These are phyloP conservation scores for Nomada flava DNA, from an alignment of 2,888 invertebrate genomes.

Conservation along the genomic window DNA sequence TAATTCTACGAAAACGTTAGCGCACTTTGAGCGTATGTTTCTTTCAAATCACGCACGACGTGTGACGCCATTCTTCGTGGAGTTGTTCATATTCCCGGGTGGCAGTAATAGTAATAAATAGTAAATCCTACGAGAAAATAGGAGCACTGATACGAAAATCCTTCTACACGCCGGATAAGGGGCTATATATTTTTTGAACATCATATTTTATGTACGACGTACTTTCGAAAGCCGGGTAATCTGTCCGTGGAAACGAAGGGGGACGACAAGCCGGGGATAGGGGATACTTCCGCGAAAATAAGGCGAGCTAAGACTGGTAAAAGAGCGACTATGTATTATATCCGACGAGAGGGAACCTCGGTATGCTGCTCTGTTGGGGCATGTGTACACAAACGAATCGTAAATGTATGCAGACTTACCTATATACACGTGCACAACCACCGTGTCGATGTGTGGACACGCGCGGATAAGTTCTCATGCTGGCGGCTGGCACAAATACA, in stretches of 20 bases:
- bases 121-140: slow-evolving; percentile 52
- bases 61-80: slow-evolving; percentile 2
- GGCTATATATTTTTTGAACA: slow-evolving; percentile 56
- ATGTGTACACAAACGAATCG: slow-evolving; percentile 40
- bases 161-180: slow-evolving; percentile 34
- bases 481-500: slow-evolving; percentile 68
- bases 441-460: slow-evolving; percentile 49
- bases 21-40: neutral
- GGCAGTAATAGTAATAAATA: slow-evolving; percentile 41
- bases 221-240: slow-evolving; percentile 66
- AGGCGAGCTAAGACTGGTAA: slow-evolving; percentile 64
- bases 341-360: slow-evolving; percentile 14
- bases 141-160: slow-evolving; percentile 47
- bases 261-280: neutral
- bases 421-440: neutral
- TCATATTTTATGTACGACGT: slow-evolving; percentile 64
- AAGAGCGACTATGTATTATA: slow-evolving; percentile 70
- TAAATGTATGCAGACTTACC: slow-evolving; percentile 41
- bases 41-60: neutral
- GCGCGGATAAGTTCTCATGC: slow-evolving; percentile 55
- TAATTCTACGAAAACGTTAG: neutral
- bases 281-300: slow-evolving; percentile 58
- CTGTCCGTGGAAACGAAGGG: slow-evolving; percentile 55
- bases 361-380: slow-evolving; percentile 14
- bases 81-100: slow-evolving; percentile 27